Evolutionary conservation across 64 coral and sea anemone species (phyloP), one percentile per base, ranked within the genome.

Genomic region (Montipora cactus): DNA sequence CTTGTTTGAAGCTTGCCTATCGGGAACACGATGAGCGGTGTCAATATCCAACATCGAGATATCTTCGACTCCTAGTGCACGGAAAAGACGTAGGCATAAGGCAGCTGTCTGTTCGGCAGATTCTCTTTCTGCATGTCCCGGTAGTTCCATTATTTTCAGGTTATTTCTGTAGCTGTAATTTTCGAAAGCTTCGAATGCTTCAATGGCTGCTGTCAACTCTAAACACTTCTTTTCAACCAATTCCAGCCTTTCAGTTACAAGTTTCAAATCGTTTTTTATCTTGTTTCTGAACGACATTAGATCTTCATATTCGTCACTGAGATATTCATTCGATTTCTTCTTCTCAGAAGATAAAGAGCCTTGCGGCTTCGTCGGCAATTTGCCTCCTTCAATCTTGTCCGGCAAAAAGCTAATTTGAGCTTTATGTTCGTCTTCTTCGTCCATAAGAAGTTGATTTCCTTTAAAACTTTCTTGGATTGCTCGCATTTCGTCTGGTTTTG

Each of bases 1-100:
- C 75, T 77, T 77, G 75, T 77, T 77, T 77, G 75, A 77, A 28
- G 75, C 75, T 77, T 25, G 23, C 23, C 23, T 25, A 25, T 25
- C 23, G 23, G 23, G 23, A 25, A 25, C 23, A 25, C 23, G 23
- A 0, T 25, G 23, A 25, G 23, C 23, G 23, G 23, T 25, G 23
- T 25, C 23, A 25, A 25, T 25, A 25, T 25, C 23, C 23, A 25
- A 25, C 23, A 25, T 25, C 23, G 23, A 25, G 23, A 25, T 25
- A 25, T 25, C 23, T 25, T 25, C 23, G 23, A 77, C n/a, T 77
- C 75, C 75, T 11, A 77, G 75, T 28, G 75, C 75, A 77, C 8
- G 45, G n/a, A 77, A 77, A 77, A 77, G 74, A 20, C 75, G n/a
- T 77, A 2, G 75, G 59, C 59, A 64, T 25, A 25, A 25, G 23